phyloP scores from a whole-genome alignment of 2,113 vertebrate species.

The Varanus salvator region DNA sequence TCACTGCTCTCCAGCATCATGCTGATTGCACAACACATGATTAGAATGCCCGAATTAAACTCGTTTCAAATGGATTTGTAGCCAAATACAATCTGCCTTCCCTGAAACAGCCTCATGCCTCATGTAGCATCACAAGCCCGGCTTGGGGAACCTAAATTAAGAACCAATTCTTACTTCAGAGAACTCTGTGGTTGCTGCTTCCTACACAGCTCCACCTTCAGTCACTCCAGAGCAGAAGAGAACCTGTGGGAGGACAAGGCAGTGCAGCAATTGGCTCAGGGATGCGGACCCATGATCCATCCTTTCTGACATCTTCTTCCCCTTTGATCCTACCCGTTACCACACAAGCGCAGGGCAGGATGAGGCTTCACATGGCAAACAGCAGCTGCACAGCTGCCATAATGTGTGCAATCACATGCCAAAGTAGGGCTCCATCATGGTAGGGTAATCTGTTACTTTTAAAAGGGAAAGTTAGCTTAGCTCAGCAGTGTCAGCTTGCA shows the following conservation, averaged over 20 bases:
- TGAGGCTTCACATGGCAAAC: background rate
- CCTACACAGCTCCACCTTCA: background rate
- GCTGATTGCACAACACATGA: background rate
- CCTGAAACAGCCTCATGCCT: background rate
- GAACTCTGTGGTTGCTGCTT: background rate
- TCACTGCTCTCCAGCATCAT: background rate
- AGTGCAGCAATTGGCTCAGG: background rate
- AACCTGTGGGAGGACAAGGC: background rate
- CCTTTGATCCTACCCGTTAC: background rate
- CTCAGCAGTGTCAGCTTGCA: background rate
- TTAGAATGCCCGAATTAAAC: background rate
- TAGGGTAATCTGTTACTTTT: background rate
- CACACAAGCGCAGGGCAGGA: background rate
- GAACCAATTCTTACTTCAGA: background rate
- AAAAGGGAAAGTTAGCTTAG: slow-evolving; percentile 21
- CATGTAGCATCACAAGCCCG: background rate
- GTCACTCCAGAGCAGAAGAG: no score
- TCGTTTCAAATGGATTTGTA: background rate
- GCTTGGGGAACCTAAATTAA: background rate
- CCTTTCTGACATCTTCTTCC: background rate
- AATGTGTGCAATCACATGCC: background rate
- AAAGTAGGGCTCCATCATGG: background rate
- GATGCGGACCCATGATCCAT: background rate
- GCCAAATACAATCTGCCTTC: background rate
- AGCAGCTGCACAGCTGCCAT: background rate